Percentiles rank a stretch among this genome's conserved stretches.
Evolutionary conservation across 2,113 vertebrate genomes (phyloP).

Genomic region (Zapus hudsonius): DNA sequence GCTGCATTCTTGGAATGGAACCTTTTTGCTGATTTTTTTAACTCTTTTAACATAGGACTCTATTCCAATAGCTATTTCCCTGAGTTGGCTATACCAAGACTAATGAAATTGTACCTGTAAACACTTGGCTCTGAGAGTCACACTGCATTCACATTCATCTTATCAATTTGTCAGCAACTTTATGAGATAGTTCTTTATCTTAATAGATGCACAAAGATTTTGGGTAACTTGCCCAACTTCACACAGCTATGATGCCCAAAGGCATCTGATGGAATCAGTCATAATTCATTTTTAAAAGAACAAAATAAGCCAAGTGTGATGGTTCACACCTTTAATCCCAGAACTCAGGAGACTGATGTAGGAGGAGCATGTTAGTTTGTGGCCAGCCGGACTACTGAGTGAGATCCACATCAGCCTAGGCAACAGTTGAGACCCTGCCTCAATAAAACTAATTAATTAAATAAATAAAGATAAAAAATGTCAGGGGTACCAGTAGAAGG

Average conservation of each 20-base stretch:
- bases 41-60: not conserved
- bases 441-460: too few species aligned
- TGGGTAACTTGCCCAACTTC: not conserved
- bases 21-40: not conserved
- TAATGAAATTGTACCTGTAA: not conserved
- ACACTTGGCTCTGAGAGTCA: not conserved
- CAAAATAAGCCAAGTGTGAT: too few species aligned
- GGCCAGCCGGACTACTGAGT: too few species aligned
- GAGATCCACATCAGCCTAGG: too few species aligned
- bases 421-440: too few species aligned
- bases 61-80: not conserved
- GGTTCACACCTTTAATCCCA: too few species aligned
- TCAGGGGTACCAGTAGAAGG: too few species aligned
- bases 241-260: not conserved
- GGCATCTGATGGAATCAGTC: too few species aligned
- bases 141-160: not conserved
- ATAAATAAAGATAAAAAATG: not conserved
- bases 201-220: not conserved
- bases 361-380: too few species aligned
- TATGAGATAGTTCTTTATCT: not conserved
- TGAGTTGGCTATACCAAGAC: not conserved
- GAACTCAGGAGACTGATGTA: too few species aligned
- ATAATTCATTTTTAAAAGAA: not conserved
- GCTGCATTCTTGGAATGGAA: slow-evolving; percentile 32
- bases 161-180: not conserved